Percentiles rank a stretch among this genome's conserved stretches.
These are phyloP conservation scores for Tupiocoris notatus DNA, from an alignment of 2,888 invertebrate genomes.

Conservation along the genomic window DNA sequence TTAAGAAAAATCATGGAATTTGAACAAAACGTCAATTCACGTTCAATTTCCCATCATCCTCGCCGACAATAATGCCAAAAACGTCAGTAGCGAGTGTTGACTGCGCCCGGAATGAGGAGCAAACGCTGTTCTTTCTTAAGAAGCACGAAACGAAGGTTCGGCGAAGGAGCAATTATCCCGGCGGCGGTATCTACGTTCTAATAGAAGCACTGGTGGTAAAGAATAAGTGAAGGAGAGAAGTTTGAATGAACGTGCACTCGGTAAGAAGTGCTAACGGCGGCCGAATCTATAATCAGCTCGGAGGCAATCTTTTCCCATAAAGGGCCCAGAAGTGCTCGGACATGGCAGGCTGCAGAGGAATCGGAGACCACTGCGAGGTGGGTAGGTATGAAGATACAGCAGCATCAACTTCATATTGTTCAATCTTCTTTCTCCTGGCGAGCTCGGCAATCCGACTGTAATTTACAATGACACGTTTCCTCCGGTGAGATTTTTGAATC, in stretches of 20 bases:
- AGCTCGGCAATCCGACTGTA: neutral
- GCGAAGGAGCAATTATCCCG: neutral
- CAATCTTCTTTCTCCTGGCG: neutral
- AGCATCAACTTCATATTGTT: neutral
- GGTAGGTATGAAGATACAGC: neutral
- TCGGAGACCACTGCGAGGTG: neutral
- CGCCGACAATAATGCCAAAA: no score
- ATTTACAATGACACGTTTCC: slow-evolving; percentile 36
- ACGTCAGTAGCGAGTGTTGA: no score
- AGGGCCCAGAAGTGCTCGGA: neutral
- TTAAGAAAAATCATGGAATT: no score
- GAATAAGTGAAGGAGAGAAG: neutral
- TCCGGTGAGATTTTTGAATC: slow-evolving; percentile 18
- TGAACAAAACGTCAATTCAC: no score
- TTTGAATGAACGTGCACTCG: neutral
- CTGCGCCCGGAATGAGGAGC: no score
- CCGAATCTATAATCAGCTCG: slow-evolving; percentile 33
- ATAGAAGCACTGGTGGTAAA: neutral
- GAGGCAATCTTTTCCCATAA: slow-evolving; percentile 19
- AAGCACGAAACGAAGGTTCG: no score
- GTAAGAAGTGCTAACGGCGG: slow-evolving; percentile 31
- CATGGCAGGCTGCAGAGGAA: neutral
- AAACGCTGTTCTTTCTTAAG: no score
- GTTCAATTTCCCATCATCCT: no score
- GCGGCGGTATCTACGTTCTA: neutral